Percentiles rank a stretch among this genome's conserved stretches.
These are phyloP conservation scores for Lingula anatina DNA, from an alignment of 2,888 invertebrate genomes.

Conservation along the genomic window DNA sequence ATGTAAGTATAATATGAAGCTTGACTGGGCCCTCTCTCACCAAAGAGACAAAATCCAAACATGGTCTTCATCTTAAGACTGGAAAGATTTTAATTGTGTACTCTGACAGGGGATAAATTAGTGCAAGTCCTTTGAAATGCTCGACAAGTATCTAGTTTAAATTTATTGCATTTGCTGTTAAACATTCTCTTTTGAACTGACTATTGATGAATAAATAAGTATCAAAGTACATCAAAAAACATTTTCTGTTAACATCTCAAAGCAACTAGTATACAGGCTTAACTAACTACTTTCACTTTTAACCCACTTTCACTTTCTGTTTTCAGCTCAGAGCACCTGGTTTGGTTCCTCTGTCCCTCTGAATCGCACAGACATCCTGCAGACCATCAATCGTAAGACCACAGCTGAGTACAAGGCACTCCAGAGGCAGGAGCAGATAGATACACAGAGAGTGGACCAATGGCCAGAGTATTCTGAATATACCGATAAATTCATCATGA, in stretches of 20 bases:
- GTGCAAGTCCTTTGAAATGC: too few species aligned
- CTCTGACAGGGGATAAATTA: too few species aligned
- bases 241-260: too few species aligned
- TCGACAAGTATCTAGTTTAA: too few species aligned
- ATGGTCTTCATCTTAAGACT: background rate
- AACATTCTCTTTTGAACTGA: too few species aligned
- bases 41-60: background rate
- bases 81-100: background rate
- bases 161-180: too few species aligned
- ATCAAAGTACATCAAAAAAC: too few species aligned
- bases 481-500: slow-evolving; percentile 32
- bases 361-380: slow-evolving; percentile 35
- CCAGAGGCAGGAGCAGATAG: slow-evolving; percentile 15
- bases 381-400: slow-evolving; percentile 39
- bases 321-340: slow-evolving; percentile 43
- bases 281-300: too few species aligned
- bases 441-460: slow-evolving; percentile 19
- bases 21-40: too few species aligned
- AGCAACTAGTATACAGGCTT: too few species aligned
- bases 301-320: slow-evolving; percentile 1
- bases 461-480: slow-evolving; percentile 47
- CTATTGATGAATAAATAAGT: too few species aligned
- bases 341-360: slow-evolving; percentile 37
- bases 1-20: too few species aligned
- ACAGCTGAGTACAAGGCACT: slow-evolving; percentile 38